phyloP scores from a whole-genome alignment of 2,888 invertebrate species.

The Dasypogon diadema region DNA sequence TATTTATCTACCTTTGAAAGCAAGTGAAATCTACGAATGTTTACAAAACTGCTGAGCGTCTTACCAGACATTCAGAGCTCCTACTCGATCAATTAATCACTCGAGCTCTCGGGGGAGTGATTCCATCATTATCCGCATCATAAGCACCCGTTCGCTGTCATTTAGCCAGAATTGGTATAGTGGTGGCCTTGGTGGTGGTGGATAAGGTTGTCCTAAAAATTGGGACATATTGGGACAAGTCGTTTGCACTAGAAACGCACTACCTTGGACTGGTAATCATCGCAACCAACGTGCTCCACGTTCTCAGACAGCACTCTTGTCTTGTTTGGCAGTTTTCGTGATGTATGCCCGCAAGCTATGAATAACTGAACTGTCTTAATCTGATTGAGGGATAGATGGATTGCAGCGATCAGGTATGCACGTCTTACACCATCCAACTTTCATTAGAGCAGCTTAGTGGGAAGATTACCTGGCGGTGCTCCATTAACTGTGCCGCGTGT shows the following conservation, averaged over 20 bases:
- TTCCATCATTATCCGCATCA: background rate
- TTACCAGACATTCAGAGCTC: conserved; percentile 5
- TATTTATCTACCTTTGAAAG: background rate
- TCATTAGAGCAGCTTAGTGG: background rate
- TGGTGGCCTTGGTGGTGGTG: background rate
- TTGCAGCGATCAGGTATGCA: conserved; percentile 23
- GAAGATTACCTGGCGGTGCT: conserved; percentile 26
- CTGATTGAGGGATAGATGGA: conserved; percentile 26
- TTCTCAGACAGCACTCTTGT: background rate
- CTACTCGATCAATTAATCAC: conserved; percentile 43
- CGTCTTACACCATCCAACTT: background rate
- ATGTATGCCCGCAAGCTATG: background rate
- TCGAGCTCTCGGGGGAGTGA: background rate
- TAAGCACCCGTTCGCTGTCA: background rate
- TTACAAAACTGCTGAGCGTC: conserved; percentile 5
- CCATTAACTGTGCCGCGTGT: conserved; percentile 40
- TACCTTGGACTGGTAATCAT: no score
- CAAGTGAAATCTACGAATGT: background rate
- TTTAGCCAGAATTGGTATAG: background rate
- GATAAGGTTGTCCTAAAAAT: background rate
- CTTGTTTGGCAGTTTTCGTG: conserved; percentile 1
- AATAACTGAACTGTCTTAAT: conserved; percentile 2
- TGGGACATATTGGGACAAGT: conserved; percentile 23
- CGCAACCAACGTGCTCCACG: background rate
- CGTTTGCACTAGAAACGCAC: no score